Conservation (phyloP, 2,797 vertebrate species). For the Sebastes jordani region DNA sequence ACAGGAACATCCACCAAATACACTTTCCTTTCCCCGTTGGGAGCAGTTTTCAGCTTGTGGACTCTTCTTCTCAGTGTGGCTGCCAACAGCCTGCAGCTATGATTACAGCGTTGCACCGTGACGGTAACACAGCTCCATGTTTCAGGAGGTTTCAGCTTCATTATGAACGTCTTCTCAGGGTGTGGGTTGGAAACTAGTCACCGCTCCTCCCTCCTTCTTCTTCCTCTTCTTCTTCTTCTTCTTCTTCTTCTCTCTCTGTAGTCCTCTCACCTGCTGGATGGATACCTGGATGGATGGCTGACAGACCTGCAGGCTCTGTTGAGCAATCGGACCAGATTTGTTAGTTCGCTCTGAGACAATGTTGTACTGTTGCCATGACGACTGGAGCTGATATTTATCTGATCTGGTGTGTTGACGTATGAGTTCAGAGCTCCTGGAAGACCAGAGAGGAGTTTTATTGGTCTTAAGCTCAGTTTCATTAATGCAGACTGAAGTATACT, state of each 20-base stretch:
- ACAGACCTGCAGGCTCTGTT: slow-evolving; percentile 72
- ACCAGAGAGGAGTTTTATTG: not conserved
- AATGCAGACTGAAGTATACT: too few species aligned
- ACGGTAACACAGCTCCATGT: not conserved
- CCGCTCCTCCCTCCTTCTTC: not conserved
- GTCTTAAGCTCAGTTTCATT: not conserved
- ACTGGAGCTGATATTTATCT: slow-evolving; percentile 80
- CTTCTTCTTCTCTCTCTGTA: not conserved
- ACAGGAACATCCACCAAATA: not conserved
- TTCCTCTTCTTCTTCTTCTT: too few species aligned
- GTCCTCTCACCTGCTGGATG: slow-evolving; percentile 32
- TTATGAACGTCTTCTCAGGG: not conserved
- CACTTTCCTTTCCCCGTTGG: not conserved
- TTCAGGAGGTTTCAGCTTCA: not conserved
- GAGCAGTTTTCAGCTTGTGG: not conserved
- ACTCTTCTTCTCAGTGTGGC: not conserved
- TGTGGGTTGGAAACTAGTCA: not conserved
- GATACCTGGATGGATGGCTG: slow-evolving; percentile 55
- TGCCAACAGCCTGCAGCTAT: not conserved
- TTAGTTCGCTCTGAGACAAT: slow-evolving; percentile 74
- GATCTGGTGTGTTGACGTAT: slow-evolving; percentile 81
- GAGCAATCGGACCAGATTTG: slow-evolving; percentile 79
- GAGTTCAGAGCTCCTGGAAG: slow-evolving; percentile 7
- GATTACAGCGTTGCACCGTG: not conserved
- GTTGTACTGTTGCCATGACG: slow-evolving; percentile 78